phyloP scores from a whole-genome alignment of 35 echinoderm and acorn worm genomes.

The Holothuria glaberrima region DNA sequence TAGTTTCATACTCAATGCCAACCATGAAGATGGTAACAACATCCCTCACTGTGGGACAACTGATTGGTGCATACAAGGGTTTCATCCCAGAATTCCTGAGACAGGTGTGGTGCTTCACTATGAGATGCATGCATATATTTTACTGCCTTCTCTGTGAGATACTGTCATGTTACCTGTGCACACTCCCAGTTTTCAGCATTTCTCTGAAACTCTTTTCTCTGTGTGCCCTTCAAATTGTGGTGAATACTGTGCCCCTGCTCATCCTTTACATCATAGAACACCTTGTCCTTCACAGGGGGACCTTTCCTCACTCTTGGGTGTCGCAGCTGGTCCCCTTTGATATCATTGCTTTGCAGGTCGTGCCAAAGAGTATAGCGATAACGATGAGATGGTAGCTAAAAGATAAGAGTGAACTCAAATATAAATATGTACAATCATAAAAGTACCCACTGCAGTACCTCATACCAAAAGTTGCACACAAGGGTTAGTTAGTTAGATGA shows the following conservation, averaged over 20 bases:
- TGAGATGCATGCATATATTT: too few relatives aligned
- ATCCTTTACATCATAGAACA: slow-evolving; percentile 78
- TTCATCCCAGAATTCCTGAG: too few relatives aligned
- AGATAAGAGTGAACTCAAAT: background rate
- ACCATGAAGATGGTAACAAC: too few relatives aligned
- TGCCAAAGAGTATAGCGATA: slow-evolving; percentile 87
- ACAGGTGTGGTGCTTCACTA: too few relatives aligned
- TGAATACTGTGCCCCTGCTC: slow-evolving; percentile 78
- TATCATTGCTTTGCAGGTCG: slow-evolving; percentile 75
- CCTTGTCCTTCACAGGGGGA: slow-evolving; percentile 78
- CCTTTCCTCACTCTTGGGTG: slow-evolving; percentile 77
- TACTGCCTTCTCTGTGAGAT: too few relatives aligned
- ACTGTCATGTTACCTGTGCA: slow-evolving; percentile 22
- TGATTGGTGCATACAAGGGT: too few relatives aligned
- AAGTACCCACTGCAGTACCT: too few relatives aligned
- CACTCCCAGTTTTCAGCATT: slow-evolving; percentile 87
- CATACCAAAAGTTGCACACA: too few relatives aligned
- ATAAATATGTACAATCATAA: too few relatives aligned
- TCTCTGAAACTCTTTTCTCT: slow-evolving; percentile 62
- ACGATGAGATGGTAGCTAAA: slow-evolving; percentile 68
- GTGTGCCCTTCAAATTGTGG: slow-evolving; percentile 70
- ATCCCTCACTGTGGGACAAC: too few relatives aligned
- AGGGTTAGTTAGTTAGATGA: too few relatives aligned
- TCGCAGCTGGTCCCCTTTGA: slow-evolving; percentile 74
- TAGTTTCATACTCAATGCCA: too few relatives aligned